phyloP scores from a whole-genome alignment of 1,140 invertebrate genomes.

The Ceratitis capitata region DNA sequence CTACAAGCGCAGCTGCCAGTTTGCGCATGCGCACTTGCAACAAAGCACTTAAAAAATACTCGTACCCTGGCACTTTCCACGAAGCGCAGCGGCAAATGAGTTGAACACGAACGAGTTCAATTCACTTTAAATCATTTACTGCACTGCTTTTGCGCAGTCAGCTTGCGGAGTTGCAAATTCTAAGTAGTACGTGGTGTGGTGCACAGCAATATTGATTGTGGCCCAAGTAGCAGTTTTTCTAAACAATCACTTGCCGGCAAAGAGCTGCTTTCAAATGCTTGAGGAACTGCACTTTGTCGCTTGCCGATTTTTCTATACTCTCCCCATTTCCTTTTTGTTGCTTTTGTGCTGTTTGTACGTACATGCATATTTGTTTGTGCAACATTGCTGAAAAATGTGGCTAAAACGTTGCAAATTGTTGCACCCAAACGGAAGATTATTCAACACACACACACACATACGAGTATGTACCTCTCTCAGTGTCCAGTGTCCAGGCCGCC shows the following conservation, averaged over 20 bases:
- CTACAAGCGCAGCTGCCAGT: not conserved
- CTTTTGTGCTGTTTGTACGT: not conserved
- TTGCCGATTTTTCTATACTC: not conserved
- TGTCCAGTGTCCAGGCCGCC: not conserved
- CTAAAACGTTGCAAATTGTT: conserved; percentile 1
- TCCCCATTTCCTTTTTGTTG: not conserved
- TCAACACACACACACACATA: not conserved
- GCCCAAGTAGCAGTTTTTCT: not conserved
- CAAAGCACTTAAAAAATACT: not conserved
- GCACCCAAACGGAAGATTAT: not conserved
- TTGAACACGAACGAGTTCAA: not conserved
- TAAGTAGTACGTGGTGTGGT: not conserved
- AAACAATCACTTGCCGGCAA: not conserved
- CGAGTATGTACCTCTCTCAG: no score
- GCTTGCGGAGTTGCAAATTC: not conserved
- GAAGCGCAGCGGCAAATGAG: not conserved
- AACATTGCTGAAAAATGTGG: not conserved
- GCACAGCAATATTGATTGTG: not conserved
- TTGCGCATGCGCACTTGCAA: not conserved
- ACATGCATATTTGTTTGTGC: not conserved
- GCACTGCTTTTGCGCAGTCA: not conserved
- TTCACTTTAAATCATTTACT: conserved; percentile 34
- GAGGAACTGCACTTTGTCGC: not conserved
- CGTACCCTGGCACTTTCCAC: not conserved
- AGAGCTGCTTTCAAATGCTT: not conserved